Evolutionary conservation across 1,140 invertebrate species (phyloP), one percentile per base, ranked within the genome.

Genomic region (Trachymyrmex septentrionalis): DNA sequence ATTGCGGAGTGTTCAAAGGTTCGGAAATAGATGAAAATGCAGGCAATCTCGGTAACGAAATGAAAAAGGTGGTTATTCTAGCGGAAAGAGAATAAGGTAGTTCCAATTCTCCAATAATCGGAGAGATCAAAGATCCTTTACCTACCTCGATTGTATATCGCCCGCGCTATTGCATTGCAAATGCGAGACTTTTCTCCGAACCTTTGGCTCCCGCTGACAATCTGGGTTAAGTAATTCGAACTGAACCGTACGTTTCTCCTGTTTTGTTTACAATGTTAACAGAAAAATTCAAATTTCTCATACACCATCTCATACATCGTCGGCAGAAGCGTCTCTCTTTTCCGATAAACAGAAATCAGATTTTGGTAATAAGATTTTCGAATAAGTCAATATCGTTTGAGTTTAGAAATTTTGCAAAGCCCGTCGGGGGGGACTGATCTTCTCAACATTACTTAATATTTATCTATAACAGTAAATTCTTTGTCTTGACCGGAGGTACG

Each of bases 51-150:
- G 50, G 50, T 64, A 80, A 80, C 55, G 53, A 90, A 89, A 90
- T 89, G 86, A 90, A 89, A 90, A 90, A 91, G 84, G 81, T 81
- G 82, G 24, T 76, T 61, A 72, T 24, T 87, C 69, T 63, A 50
- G 71, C 64, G 89, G 82, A 91, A 86, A 76, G 64, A 44, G 66
- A 86, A 67, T 67, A 88, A 84, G 66, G 73, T 76, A 86, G 87
- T 85, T 86, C 2, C 84, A 38, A 77, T 86, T 90, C 63, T 82
- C n/a, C 86, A 86, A 87, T 91, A 90, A 91, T 90, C 90, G 89
- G 4, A 19, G 82, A 91, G 90, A 91, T 91, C 90, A 91, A 91
- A 91, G 89, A 87, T 61, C 63, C 50, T 55, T n/a, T 53, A 30
- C 64, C 73, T 75, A 82, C 19, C 57, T 61, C 66, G 67, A 82